Evolutionary conservation across 2,888 invertebrate species (phyloP).

Genomic region (Patella caerulea): DNA sequence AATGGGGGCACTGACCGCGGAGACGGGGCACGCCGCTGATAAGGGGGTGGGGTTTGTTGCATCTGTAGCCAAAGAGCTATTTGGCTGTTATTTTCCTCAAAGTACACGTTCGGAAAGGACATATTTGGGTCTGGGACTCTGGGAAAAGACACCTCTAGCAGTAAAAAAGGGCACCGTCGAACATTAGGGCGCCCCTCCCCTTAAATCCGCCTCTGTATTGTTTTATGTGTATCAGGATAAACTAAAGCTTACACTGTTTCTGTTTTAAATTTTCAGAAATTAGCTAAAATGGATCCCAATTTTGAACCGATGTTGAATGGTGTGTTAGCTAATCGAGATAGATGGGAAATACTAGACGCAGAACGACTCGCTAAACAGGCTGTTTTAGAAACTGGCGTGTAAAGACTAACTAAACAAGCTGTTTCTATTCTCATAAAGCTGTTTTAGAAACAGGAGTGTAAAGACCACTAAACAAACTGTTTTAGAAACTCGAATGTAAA

Average conservation of each 20-base stretch:
- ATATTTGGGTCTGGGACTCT: too few relatives aligned
- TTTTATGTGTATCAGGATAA: too few relatives aligned
- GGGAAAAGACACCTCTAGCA: too few relatives aligned
- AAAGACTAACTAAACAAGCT: background rate
- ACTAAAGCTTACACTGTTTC: background rate
- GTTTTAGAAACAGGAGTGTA: conserved; percentile 29
- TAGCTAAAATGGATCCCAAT: conserved; percentile 72
- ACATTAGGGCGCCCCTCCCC: too few relatives aligned
- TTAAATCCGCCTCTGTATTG: too few relatives aligned
- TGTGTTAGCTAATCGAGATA: conserved; percentile 72
- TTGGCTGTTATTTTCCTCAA: too few relatives aligned
- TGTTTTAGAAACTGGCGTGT: conserved; percentile 44
- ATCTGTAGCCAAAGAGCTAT: too few relatives aligned
- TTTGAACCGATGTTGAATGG: conserved; percentile 73
- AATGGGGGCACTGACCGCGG: too few relatives aligned
- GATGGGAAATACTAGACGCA: conserved; percentile 71
- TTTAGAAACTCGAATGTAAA: background rate
- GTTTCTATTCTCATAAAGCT: conserved; percentile 38
- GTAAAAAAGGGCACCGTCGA: too few relatives aligned
- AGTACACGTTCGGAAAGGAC: too few relatives aligned
- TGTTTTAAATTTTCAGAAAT: conserved; percentile 63
- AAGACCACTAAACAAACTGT: background rate
- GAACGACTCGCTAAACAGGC: conserved; percentile 52
- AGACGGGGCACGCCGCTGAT: too few relatives aligned
- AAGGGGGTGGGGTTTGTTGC: too few relatives aligned